Base-by-base conservation (phyloP, 2,113 vertebrate species). In the Chiloscyllium plagiosum region DNA sequence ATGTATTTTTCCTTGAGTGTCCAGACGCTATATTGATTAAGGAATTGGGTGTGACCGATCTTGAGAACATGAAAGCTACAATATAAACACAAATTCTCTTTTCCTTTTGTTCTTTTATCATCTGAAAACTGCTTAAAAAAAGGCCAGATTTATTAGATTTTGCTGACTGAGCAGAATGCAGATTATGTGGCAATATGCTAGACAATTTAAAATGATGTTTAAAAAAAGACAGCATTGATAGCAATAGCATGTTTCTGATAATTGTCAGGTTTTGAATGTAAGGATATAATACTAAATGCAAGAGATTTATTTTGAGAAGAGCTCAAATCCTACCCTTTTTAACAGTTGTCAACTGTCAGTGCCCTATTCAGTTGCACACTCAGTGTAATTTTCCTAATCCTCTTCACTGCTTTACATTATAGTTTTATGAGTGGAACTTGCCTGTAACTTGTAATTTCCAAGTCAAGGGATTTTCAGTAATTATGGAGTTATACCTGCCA, bases 391-490 rank as follows among this genome's bases (percentile, higher is more conserved):
- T 93, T 66, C 61, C 89, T 66, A 93, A 93, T 93, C 20, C 61
- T 66, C 7, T 42, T n/a, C 22, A 93, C 20, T 93, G 61, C 15
- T 66, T 15, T 2, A 68, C 89, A 37, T 93, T 93, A 66, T 22
- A 20, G 56, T 93, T 93, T 93, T 93, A 93, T 68, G 89, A 93
- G 15, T 93, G 33, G n/a, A 37, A 93, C n/a, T 68, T 66, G 61
- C 3, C 37, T 66, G 89, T 65, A 93, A 42, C 89, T n/a, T 93
- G 89, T 93, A 37, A 93, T 93, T 93, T 66, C 89, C 52, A 65
- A 37, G 33, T 68, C 0, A 17, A 93, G 89, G 61, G 61, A 66
- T 37, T 93, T 66, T 66, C 61, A 37, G 61, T 93, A 93, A 93
- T 93, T 93, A 10, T 17, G 5, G 61, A 19, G 89, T 68, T 68